phyloP scores from a whole-genome alignment of 1,140 invertebrate genomes.

The Scaptomyza hsui region DNA sequence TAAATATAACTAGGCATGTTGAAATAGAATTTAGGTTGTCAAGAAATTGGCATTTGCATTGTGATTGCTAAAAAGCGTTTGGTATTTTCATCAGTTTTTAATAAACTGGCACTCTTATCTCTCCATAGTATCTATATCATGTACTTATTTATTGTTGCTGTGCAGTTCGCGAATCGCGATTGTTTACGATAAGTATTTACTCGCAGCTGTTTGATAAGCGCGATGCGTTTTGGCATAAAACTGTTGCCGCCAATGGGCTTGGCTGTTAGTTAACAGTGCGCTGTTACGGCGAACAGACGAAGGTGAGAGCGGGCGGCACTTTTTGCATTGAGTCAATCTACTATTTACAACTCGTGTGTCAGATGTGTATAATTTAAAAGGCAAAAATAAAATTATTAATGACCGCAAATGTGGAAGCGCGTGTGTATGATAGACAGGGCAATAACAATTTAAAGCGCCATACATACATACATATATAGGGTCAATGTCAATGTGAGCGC shows the following conservation, averaged over 20 bases:
- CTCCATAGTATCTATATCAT: background rate
- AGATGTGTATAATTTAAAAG: slow-evolving; percentile 17
- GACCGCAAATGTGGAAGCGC: slow-evolving; percentile 2
- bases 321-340: background rate
- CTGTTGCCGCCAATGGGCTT: slow-evolving; percentile 5
- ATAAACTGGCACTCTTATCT: slow-evolving; percentile 13
- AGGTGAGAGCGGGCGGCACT: slow-evolving; percentile 20
- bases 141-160: slow-evolving; percentile 20
- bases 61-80: slow-evolving; percentile 17
- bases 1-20: slow-evolving; percentile 6
- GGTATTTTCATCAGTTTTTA: slow-evolving; percentile 30
- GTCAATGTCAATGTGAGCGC: slow-evolving; percentile 57
- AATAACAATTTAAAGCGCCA: slow-evolving; percentile 47
- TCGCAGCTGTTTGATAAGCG: slow-evolving; percentile 41
- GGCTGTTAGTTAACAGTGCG: slow-evolving; percentile 48
- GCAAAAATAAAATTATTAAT: slow-evolving; percentile 24
- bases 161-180: slow-evolving; percentile 14
- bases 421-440: slow-evolving; percentile 29
- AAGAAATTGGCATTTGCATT: background rate
- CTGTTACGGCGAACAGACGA: slow-evolving; percentile 46
- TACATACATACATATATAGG: slow-evolving; percentile 14
- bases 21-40: slow-evolving; percentile 18
- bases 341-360: slow-evolving; percentile 2
- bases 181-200: background rate
- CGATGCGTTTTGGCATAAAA: slow-evolving; percentile 49